A percentile compares a stretch with the other conserved stretches of the same genome.
Evolutionary conservation across 2,797 vertebrate genomes (phyloP).

Genomic region (Acanthopagrus latus): DNA sequence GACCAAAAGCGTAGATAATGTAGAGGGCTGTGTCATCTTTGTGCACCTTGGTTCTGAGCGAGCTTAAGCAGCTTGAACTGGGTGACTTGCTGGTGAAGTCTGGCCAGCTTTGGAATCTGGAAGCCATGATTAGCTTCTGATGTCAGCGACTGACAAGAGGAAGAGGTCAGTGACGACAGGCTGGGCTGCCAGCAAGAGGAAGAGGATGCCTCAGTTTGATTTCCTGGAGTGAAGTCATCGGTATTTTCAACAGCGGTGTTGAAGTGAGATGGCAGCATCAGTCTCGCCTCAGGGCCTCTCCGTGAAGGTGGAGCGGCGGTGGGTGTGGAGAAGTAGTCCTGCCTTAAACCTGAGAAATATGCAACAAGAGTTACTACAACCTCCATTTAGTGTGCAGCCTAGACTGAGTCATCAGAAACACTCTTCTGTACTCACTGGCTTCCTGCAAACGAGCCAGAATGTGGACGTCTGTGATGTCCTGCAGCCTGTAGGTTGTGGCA

Average conservation of each 20-base stretch:
- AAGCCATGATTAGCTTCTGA: slow-evolving; percentile 25
- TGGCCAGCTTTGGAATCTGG: slow-evolving; percentile 77
- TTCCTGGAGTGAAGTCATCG: slow-evolving; percentile 24
- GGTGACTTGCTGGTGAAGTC: slow-evolving; percentile 81
- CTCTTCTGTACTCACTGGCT: slow-evolving; percentile 80
- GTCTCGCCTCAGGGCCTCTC: slow-evolving; percentile 30
- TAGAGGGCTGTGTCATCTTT: not conserved
- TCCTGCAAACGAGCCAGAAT: slow-evolving; percentile 89
- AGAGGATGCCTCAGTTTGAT: slow-evolving; percentile 1
- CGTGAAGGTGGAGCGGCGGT: not conserved
- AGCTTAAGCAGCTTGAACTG: slow-evolving; percentile 87
- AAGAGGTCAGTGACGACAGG: slow-evolving; percentile 11
- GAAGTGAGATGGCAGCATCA: slow-evolving; percentile 16
- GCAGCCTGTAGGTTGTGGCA: slow-evolving; percentile 84
- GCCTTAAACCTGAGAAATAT: slow-evolving; percentile 73
- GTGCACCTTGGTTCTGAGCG: slow-evolving; percentile 82
- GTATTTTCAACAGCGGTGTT: slow-evolving; percentile 12
- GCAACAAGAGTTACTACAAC: not conserved
- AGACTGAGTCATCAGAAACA: not conserved
- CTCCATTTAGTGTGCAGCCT: not conserved
- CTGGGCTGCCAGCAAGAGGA: slow-evolving; percentile 19
- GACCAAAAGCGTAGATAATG: not conserved
- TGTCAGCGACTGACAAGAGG: slow-evolving; percentile 9
- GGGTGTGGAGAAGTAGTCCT: slow-evolving; percentile 60
- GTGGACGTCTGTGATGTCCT: slow-evolving; percentile 88